Conservation (phyloP, 2,797 vertebrate genomes). For the Hyperoplus lanceolatus region DNA sequence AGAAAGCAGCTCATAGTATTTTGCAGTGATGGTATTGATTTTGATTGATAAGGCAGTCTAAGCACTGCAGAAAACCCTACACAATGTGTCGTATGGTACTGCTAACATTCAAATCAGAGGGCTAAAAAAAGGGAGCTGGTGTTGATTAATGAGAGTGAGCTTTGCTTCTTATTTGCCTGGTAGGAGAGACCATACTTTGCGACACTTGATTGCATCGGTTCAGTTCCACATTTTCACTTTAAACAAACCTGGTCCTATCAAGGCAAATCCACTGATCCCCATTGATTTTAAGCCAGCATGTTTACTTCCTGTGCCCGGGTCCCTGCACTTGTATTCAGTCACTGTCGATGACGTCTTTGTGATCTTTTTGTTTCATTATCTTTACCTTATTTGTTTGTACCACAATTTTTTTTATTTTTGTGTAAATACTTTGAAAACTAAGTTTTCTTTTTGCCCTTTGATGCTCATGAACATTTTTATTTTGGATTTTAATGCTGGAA, state of each 20-base stretch:
- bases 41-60: not conserved
- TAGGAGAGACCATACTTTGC: not conserved
- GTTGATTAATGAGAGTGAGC: slow-evolving; percentile 5
- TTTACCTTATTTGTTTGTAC: slow-evolving; percentile 19
- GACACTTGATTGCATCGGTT: not conserved
- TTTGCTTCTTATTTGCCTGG: slow-evolving; percentile 22
- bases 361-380: slow-evolving; percentile 16
- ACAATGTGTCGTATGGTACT: not conserved
- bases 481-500: slow-evolving; percentile 24
- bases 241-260: slow-evolving; percentile 23
- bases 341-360: slow-evolving; percentile 18
- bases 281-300: slow-evolving; percentile 63
- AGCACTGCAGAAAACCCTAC: not conserved
- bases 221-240: slow-evolving; percentile 1
- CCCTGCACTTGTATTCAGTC: slow-evolving; percentile 37
- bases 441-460: slow-evolving; percentile 3
- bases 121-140: not conserved
- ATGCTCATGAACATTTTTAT: slow-evolving; percentile 25
- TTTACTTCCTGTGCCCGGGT: slow-evolving; percentile 54
- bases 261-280: slow-evolving; percentile 23
- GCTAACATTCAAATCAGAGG: not conserved
- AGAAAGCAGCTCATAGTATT: not conserved
- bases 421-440: slow-evolving; percentile 4
- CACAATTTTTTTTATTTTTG: slow-evolving; percentile 11
- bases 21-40: not conserved